Conservation (phyloP, 2,113 vertebrate genomes). For the Sigmodon hispidus region DNA sequence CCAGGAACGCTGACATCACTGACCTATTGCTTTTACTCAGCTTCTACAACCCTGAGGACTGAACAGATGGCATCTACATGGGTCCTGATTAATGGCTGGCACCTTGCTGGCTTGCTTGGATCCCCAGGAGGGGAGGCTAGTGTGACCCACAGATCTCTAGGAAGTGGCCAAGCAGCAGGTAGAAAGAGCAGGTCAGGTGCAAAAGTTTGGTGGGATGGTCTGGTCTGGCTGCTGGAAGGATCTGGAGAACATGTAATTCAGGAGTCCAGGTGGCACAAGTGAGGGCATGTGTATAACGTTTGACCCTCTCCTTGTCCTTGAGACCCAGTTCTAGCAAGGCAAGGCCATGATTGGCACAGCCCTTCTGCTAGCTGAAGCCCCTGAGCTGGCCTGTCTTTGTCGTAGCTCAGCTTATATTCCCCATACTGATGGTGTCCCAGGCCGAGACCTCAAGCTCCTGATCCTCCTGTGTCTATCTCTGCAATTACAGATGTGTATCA, state of each 20-base stretch:
- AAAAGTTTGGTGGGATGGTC: background rate
- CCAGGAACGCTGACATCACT: accelerated
- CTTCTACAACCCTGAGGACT: background rate
- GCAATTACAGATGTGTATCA: background rate
- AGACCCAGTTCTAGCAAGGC: background rate
- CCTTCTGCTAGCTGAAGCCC: background rate
- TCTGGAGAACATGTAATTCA: background rate
- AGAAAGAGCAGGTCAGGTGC: background rate
- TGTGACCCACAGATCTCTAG: background rate
- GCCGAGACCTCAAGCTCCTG: background rate
- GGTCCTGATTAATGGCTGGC: background rate
- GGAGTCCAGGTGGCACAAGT: background rate
- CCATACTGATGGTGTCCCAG: background rate
- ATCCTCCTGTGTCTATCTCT: background rate
- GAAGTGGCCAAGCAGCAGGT: conserved; percentile 9
- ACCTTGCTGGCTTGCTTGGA: background rate
- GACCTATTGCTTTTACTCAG: background rate
- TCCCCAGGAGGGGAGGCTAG: background rate
- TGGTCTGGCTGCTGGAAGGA: accelerated
- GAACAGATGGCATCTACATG: background rate
- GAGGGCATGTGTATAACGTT: background rate
- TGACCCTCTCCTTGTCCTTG: background rate
- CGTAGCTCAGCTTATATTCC: background rate
- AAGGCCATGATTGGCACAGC: background rate
- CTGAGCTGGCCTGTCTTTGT: background rate